Base-by-base conservation (phyloP, 2,888 invertebrate species). In the Tyria jacobaeae region DNA sequence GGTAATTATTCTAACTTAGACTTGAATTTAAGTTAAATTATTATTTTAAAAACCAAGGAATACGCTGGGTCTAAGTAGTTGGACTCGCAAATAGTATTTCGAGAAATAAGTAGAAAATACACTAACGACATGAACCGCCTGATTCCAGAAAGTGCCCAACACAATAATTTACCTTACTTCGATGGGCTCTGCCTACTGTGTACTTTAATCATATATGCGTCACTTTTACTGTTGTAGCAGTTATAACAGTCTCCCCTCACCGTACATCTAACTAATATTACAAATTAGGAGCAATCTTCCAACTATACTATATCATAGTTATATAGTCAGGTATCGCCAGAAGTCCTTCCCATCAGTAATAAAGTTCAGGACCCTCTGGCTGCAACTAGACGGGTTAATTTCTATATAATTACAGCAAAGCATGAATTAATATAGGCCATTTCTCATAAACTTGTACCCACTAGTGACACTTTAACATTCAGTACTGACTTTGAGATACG, bases 401-500 rank as follows among this genome's bases (percentile, higher is more conserved):
- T 62, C 67, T 65, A 60, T 75, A 67, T 62, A 75, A 75, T 75
- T 70, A 67, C 64, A 44, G 64, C 61, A 72, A 67, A 77, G 70
- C 76, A 61, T 67, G 66, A 70, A 77, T 75, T 75, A 75, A 75
- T 77, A 72, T 50, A 59, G 64, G 49, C 47, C 70, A 65, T 77
- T 71, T 52, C 72, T 75, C 78, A 75, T 64, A 63, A 75, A 66
- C 52, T 75, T 72, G 48, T 39, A 71, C 41, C 67, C 73, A 61
- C 58, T 61, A 69, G 55, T 51, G 58, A 44, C 49, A 59, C 65
- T 70, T n/a, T 63, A 72, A 70, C 70, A 17, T 41, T 41, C 25
- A 17, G 53, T 27, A 25, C 53, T 39, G 39, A 59, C 39, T 54
- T 69, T 76, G 65, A 76, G 57, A 66, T 75, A 71, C 37, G 61